These are phyloP conservation scores for Drosophila meridiana DNA, from an alignment of 2,888 invertebrate genomes.

Conservation along the genomic window DNA sequence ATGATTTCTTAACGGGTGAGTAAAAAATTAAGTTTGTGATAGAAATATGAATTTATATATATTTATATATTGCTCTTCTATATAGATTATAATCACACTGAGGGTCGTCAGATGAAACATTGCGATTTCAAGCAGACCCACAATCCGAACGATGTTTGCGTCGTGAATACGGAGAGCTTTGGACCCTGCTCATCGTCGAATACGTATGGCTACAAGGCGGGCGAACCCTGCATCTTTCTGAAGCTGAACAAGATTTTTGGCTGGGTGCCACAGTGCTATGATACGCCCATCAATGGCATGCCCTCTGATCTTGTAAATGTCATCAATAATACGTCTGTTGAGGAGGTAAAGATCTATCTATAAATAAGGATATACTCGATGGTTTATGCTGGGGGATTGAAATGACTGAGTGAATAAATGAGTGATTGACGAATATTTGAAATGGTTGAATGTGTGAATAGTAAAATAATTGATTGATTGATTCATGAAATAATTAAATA, in stretches of 20 bases:
- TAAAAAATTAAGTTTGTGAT: constrained; percentile 2
- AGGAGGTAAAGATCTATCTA: constrained; percentile 67
- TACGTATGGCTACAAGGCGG: constrained; percentile 89
- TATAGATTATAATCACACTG: constrained; percentile 85
- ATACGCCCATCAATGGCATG: constrained; percentile 86
- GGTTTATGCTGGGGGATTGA: neutral
- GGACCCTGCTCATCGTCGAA: constrained; percentile 86
- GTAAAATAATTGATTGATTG: neutral
- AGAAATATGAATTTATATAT: neutral
- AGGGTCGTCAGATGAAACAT: constrained; percentile 85
- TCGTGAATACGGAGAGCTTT: constrained; percentile 84
- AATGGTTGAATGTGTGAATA: neutral
- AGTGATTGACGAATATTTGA: neutral
- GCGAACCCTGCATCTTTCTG: constrained; percentile 93
- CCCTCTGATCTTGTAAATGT: constrained; percentile 86
- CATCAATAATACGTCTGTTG: constrained; percentile 83
- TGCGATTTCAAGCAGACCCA: constrained; percentile 86
- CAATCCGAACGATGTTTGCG: constrained; percentile 86
- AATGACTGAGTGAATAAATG: neutral
- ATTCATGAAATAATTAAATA: neutral
- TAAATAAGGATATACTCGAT: neutral
- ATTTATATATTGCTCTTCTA: neutral
- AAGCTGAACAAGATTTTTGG: constrained; percentile 93
- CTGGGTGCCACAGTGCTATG: constrained; percentile 90
- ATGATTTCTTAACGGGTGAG: constrained; percentile 87